phyloP scores from a whole-genome alignment of 2,888 invertebrate species.

The Graphium colonna region DNA sequence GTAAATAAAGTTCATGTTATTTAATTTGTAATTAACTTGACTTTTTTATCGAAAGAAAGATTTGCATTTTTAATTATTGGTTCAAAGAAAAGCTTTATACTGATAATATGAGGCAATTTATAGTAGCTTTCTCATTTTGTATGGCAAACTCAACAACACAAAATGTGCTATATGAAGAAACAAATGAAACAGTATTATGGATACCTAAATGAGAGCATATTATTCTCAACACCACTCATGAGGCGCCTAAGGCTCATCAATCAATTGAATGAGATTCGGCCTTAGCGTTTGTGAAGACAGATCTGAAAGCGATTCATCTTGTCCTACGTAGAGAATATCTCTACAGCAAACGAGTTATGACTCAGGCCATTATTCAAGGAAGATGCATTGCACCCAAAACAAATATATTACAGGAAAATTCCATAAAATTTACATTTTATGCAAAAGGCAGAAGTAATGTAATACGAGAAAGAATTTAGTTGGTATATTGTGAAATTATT shows the following conservation, averaged over 20 bases:
- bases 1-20: too few relatives aligned
- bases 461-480: too few relatives aligned
- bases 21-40: too few relatives aligned
- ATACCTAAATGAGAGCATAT: slow-evolving; percentile 1
- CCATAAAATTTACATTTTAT: not conserved
- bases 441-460: too few relatives aligned
- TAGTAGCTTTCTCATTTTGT: too few relatives aligned
- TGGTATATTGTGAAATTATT: too few relatives aligned
- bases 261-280: slow-evolving; percentile 16
- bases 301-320: slow-evolving; percentile 18
- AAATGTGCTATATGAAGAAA: slow-evolving; percentile 1
- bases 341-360: slow-evolving; percentile 6
- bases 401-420: not conserved
- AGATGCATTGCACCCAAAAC: not conserved
- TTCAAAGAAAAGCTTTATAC: too few relatives aligned
- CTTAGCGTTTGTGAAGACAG: slow-evolving; percentile 13
- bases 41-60: too few relatives aligned
- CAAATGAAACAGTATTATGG: not conserved
- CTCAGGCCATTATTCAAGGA: slow-evolving; percentile 1
- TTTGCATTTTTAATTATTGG: too few relatives aligned
- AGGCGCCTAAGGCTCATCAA: slow-evolving; percentile 13
- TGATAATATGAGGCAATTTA: too few relatives aligned
- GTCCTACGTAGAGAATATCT: slow-evolving; percentile 8
- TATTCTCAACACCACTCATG: slow-evolving; percentile 12
- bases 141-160: not conserved